Conservation (phyloP, 2,888 invertebrate species). For the Conops quadrifasciatus region DNA sequence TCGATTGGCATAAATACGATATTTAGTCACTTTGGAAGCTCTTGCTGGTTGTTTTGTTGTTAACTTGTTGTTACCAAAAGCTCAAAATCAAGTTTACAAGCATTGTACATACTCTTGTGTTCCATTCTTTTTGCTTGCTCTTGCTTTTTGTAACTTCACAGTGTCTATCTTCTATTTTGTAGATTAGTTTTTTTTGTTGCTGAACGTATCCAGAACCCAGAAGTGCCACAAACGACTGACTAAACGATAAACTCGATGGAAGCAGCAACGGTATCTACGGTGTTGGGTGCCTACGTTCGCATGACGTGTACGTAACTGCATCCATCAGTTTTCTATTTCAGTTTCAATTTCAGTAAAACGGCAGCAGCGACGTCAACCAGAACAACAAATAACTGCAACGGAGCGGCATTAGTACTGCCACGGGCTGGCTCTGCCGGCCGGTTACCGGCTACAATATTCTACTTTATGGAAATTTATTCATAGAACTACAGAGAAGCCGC, state of each 20-base stretch:
- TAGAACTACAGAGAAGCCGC: constrained; percentile 50
- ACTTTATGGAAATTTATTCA: constrained; percentile 64
- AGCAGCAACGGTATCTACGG: constrained; percentile 44
- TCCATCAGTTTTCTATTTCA: constrained; percentile 33
- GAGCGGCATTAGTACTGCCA: constrained; percentile 4
- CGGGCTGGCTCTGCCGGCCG: background rate
- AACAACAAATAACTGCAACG: constrained; percentile 23
- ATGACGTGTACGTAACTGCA: constrained; percentile 35
- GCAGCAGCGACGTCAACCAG: constrained; percentile 8
- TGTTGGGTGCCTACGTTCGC: constrained; percentile 31
- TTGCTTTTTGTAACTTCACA: constrained; percentile 31
- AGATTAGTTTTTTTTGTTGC: constrained; percentile 26
- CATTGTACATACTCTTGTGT: too few relatives aligned
- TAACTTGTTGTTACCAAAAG: constrained; percentile 44
- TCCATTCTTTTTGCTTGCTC: constrained; percentile 19
- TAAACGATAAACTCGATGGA: constrained; percentile 4
- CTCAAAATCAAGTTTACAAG: constrained; percentile 43
- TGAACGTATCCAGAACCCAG: constrained; percentile 37
- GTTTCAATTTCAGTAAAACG: constrained; percentile 32
- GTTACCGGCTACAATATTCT: constrained; percentile 32
- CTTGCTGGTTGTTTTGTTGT: background rate
- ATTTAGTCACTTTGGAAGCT: constrained; percentile 10
- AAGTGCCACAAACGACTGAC: constrained; percentile 13
- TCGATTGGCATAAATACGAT: background rate
- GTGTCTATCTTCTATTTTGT: constrained; percentile 18